These are phyloP conservation scores for Chydorus sphaericus DNA, from an alignment of 2,888 invertebrate species.

Conservation along the genomic window DNA sequence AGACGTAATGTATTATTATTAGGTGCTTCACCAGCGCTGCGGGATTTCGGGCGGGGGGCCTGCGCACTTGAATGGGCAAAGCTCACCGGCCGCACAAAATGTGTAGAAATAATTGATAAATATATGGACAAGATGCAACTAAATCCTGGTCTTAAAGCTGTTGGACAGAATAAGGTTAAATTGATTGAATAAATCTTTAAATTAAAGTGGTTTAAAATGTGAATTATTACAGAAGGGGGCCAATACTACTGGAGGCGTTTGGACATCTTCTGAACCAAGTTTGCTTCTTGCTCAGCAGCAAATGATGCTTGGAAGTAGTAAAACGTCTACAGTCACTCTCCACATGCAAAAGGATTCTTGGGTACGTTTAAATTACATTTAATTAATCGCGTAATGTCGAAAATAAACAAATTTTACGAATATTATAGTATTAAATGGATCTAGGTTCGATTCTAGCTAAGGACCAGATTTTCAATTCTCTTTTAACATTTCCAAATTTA, in stretches of 20 bases:
- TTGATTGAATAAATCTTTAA: too few relatives aligned
- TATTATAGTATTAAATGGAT: too few relatives aligned
- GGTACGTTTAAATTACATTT: neutral
- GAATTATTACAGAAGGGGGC: too few relatives aligned
- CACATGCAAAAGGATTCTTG: slow-evolving; percentile 12
- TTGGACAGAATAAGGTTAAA: neutral
- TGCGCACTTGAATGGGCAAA: slow-evolving; percentile 60
- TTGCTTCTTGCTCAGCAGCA: too few relatives aligned
- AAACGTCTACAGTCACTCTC: slow-evolving; percentile 37
- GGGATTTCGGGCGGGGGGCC: slow-evolving; percentile 49
- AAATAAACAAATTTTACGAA: too few relatives aligned
- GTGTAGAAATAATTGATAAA: slow-evolving; percentile 54
- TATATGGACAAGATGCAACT: slow-evolving; percentile 26
- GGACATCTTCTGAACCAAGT: neutral
- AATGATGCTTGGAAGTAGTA: too few relatives aligned
- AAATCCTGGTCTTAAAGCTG: slow-evolving; percentile 2
- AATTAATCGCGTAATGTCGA: neutral
- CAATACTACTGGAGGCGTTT: neutral
- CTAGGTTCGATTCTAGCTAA: too few relatives aligned
- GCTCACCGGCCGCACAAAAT: slow-evolving; percentile 52
- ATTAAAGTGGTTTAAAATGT: too few relatives aligned
- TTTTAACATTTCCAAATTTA: too few relatives aligned
- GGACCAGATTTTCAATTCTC: too few relatives aligned
- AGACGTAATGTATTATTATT: slow-evolving; percentile 18
- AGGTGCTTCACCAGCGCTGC: slow-evolving; percentile 53